These are phyloP conservation scores for Drosophila borealis DNA, from an alignment of 2,888 invertebrate genomes.

Conservation along the genomic window DNA sequence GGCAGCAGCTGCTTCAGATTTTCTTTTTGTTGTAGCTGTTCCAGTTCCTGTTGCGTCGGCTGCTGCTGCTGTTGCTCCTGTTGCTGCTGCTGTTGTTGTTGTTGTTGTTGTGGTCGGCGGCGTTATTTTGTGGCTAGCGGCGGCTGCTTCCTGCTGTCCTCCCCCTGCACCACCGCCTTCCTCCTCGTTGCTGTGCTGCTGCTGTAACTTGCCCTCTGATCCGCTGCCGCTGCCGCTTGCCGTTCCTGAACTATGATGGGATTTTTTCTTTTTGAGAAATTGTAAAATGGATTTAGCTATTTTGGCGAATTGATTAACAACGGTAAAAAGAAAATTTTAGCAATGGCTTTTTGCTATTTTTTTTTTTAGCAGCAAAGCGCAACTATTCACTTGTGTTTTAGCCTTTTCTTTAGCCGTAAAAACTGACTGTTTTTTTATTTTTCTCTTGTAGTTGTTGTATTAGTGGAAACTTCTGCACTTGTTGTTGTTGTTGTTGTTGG, in stretches of 20 bases:
- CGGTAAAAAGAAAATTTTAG: slow-evolving; percentile 58
- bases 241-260: slow-evolving; percentile 79
- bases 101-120: slow-evolving; percentile 59
- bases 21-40: background rate
- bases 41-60: slow-evolving; percentile 10
- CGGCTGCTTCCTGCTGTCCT: slow-evolving; percentile 76
- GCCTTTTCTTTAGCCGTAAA: slow-evolving; percentile 18
- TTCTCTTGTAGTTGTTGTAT: slow-evolving; percentile 34
- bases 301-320: slow-evolving; percentile 81
- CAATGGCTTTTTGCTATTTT: slow-evolving; percentile 34
- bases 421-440: slow-evolving; percentile 16
- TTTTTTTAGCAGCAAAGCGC: slow-evolving; percentile 35
- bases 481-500: slow-evolving; percentile 12
- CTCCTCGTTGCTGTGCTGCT: slow-evolving; percentile 80
- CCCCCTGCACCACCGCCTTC: slow-evolving; percentile 80
- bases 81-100: slow-evolving; percentile 28
- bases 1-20: slow-evolving; percentile 33
- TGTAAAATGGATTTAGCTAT: slow-evolving; percentile 85
- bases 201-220: slow-evolving; percentile 73
- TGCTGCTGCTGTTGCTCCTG: slow-evolving; percentile 39
- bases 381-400: slow-evolving; percentile 41
- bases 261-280: slow-evolving; percentile 84
- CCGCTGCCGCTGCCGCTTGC: slow-evolving; percentile 69
- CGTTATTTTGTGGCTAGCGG: slow-evolving; percentile 75
- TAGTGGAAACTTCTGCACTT: slow-evolving; percentile 46